These are phyloP conservation scores for Ferdinandea cuprea DNA, from an alignment of 2,888 invertebrate genomes.

Conservation along the genomic window DNA sequence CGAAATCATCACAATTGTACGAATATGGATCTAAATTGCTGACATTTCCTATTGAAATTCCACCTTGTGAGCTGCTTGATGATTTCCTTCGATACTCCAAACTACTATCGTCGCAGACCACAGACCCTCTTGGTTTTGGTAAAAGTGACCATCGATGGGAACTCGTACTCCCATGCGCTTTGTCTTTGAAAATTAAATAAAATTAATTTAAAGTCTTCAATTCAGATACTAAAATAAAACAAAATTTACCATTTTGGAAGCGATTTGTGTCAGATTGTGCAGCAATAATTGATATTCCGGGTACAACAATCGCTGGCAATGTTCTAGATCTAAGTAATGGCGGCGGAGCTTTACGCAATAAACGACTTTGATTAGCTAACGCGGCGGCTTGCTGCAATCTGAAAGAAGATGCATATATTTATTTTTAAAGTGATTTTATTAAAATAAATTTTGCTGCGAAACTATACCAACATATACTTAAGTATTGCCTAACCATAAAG, in stretches of 20 bases:
- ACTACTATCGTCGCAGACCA: constrained; percentile 82
- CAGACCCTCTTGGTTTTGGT: constrained; percentile 82
- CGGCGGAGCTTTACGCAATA: constrained; percentile 85
- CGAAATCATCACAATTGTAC: constrained; percentile 83
- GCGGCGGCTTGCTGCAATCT: constrained; percentile 85
- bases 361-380: constrained; percentile 84
- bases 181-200: constrained; percentile 46
- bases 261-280: constrained; percentile 90
- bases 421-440: too few species aligned
- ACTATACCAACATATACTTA: neutral
- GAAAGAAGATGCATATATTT: constrained; percentile 43
- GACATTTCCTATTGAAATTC: constrained; percentile 63
- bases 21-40: constrained; percentile 77
- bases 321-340: constrained; percentile 93
- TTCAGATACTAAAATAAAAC: too few species aligned
- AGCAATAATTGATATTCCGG: constrained; percentile 91
- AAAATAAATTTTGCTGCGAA: too few species aligned
- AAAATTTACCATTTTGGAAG: constrained; percentile 84
- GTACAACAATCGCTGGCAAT: constrained; percentile 93
- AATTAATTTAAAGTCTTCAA: too few species aligned
- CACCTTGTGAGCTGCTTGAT: constrained; percentile 80
- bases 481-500: too few species aligned
- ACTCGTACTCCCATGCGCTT: constrained; percentile 71
- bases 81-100: constrained; percentile 82
- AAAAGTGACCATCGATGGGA: constrained; percentile 81